Base-by-base conservation (phyloP, 2,888 invertebrate genomes). In the Aporophyla nigra region DNA sequence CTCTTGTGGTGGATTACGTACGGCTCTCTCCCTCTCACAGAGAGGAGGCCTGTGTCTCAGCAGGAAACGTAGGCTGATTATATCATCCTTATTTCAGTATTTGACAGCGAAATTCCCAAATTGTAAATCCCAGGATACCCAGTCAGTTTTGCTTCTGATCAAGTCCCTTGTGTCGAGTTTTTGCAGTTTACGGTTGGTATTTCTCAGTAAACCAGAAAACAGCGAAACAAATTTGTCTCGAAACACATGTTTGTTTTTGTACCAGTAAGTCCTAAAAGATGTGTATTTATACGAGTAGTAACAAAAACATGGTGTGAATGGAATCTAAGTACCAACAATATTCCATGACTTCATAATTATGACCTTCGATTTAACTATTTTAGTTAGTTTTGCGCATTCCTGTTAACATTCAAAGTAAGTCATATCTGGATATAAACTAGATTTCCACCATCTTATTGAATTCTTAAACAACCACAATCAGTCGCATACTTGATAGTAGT, bases 401-500 rank as follows among this genome's bases (percentile, higher is more conserved):
- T 59, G 27, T 27, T 27, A 27, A 27, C 10, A 14, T 56, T 56
- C n/a, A 56, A 54, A 54, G 12, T 10, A 54, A n/a, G n/a, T n/a
- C n/a, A n/a, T n/a, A 54, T n/a, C 53, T 54, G 53, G 53, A 27
- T 58, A 27, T 16, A 9, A 19, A 1, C 19, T 19, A 59, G 12
- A 33, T 33, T 33, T 33, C 12, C 21, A 61, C 4, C 12, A 19
- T 27, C n/a, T 40, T 19, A 51, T 54, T 56, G 19, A 78, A 40
- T 49, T 53, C 14, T 21, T 54, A 40, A 61, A 46, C 46, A 79
- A 7, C 24, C 9, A 24, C 14, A 56, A 16, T 51, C 33, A 49
- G 62, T 73, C n/a, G 58, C 56, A 43, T 14, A 63, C 54, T 74
- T 73, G 40, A 62, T 70, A 78, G 61, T 63, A 54, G 66, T 72